Base-by-base conservation (phyloP, 2,797 vertebrate genomes). In the Dipus sagitta region DNA sequence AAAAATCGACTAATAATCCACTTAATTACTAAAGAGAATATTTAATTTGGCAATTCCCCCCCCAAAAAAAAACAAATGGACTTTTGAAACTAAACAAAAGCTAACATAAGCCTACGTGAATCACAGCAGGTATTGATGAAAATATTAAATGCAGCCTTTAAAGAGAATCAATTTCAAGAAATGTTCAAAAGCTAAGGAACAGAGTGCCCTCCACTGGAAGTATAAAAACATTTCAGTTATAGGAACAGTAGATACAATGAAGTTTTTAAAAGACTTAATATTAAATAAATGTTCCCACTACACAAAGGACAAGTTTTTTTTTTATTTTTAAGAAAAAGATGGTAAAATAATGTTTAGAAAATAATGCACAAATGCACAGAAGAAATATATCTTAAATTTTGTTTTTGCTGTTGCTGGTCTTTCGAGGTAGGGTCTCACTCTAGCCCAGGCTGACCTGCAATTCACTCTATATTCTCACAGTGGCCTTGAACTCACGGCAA, bases 171-270 rank as follows among this genome's bases (percentile, higher is more conserved):
- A 70, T 65, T 96, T 93, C 84, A 96, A 77, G 3, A 92, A 93
- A n/a, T 83, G 20, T 86, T 94, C 71, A 91, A 77, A 94, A 77
- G n/a, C 32, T 95, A 92, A 92, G 84, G 52, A 86, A 90, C 1
- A 94, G 47, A 81, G 74, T 92, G 87, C 84, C 94, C 91, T 93
- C 89, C 92, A 68, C 78, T 92, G 91, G 94, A 94, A 94, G 78
- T 32, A 95, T 11, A 77, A 94, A 89, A 77, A 21, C 20, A 86
- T 2, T 92, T 92, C 58, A 52, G 4, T 68, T 85, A 87, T 2
- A 60, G 18, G 42, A 86, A 93, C 86, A 70, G 15, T 12, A 77
- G n/a, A 4, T 52, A 60, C 17, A 89, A 60, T 70, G n/a, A 71
- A 72, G 42, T 76, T 74, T 86, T 87, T 74, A 24, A 85, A 94